Conservation (phyloP, 2,113 vertebrate species). For the Atlantisia rogersi region DNA sequence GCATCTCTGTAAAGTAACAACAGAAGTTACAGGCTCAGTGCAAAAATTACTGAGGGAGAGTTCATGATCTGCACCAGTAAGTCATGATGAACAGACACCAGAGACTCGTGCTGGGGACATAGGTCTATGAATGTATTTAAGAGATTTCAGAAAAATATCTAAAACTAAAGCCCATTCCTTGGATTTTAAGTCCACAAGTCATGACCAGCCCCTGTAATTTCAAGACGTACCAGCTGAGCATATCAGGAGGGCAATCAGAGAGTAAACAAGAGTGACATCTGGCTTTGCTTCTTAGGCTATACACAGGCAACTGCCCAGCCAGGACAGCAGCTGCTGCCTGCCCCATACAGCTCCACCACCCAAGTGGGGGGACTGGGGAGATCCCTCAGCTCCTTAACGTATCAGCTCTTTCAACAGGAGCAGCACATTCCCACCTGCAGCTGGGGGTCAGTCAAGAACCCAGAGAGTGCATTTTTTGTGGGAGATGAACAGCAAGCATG, state of each 20-base stretch:
- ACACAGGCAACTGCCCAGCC: not conserved
- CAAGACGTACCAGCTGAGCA: not conserved
- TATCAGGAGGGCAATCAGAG: not conserved
- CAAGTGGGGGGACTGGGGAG: fast-evolving
- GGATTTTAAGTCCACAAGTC: not conserved
- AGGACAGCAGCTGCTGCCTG: not conserved
- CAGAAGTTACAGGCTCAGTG: not conserved
- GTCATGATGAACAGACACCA: not conserved
- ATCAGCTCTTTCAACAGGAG: not conserved
- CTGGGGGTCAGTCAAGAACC: not conserved
- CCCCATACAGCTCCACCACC: not conserved
- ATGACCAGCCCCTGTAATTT: not conserved
- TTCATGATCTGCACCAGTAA: not conserved
- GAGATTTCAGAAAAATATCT: not conserved
- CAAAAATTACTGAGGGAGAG: not conserved
- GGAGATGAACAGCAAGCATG: not conserved
- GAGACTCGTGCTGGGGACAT: not conserved
- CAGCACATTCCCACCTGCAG: not conserved
- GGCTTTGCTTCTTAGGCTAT: not conserved
- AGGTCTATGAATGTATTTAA: not conserved
- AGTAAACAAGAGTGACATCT: not conserved
- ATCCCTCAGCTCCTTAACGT: not conserved
- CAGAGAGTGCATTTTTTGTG: not conserved
- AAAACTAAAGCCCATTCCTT: not conserved
- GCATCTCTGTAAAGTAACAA: not conserved